Conservation (phyloP, 2,113 vertebrate species). For the Mystacornis crossleyi region DNA sequence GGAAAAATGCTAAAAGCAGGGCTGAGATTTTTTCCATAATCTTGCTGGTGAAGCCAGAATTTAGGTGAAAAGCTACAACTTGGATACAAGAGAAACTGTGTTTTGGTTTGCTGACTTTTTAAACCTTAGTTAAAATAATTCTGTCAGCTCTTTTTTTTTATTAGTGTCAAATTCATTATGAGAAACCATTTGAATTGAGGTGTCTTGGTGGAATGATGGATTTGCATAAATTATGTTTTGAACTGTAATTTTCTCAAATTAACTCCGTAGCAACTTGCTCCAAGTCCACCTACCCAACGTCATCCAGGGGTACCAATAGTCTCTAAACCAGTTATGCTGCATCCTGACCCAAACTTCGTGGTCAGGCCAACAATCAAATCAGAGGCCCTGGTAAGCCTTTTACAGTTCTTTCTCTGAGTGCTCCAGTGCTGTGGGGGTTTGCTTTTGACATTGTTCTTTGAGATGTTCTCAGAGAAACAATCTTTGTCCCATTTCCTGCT, state of each 20-base stretch:
- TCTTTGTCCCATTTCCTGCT: not conserved
- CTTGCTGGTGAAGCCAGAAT: not conserved
- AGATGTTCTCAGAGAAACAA: not conserved
- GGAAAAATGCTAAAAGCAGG: not conserved
- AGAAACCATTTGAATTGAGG: not conserved
- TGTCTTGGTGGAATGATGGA: not conserved
- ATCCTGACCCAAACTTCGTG: conserved; percentile 82
- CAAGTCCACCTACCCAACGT: conserved; percentile 89
- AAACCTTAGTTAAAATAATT: not conserved
- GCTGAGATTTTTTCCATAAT: not conserved
- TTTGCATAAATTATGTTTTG: not conserved
- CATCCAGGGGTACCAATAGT: conserved; percentile 85
- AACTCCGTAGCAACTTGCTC: conserved; percentile 87
- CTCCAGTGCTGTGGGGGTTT: not conserved
- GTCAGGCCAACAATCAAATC: conserved; percentile 85
- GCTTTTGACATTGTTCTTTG: not conserved
- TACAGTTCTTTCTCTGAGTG: not conserved
- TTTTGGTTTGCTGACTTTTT: not conserved
- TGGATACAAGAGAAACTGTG: not conserved
- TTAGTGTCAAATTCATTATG: not conserved
- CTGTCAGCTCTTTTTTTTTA: not conserved
- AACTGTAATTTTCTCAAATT: conserved; percentile 59
- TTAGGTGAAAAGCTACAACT: not conserved
- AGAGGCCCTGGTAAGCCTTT: conserved; percentile 88
- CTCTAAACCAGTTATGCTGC: conserved; percentile 95